Evolutionary conservation across 2,888 invertebrate genomes (phyloP).

Genomic region (Limenitis camilla): DNA sequence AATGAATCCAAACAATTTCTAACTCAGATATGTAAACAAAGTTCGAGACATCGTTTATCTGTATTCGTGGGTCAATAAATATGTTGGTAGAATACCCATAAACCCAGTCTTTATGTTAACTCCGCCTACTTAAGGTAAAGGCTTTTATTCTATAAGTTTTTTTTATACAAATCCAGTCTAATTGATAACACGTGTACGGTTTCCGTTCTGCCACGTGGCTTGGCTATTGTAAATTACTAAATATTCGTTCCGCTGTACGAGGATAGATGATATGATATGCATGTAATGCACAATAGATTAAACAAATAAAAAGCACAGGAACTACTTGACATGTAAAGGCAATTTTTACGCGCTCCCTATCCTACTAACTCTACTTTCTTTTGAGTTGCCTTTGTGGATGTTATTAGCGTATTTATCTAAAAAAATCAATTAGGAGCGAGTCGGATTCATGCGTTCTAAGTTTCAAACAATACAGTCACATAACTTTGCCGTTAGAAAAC

Average conservation of each 20-base stretch:
- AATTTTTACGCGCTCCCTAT: conserved; percentile 32
- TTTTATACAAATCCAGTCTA: conserved; percentile 52
- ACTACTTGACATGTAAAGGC: conserved; percentile 46
- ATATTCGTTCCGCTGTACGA: conserved; percentile 54
- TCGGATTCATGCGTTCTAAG: no score
- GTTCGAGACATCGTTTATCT: background rate
- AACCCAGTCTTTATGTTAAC: conserved; percentile 27
- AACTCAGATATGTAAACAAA: no score
- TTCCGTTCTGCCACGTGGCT: conserved; percentile 67
- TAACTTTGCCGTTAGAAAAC: no score
- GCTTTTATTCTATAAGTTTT: conserved; percentile 43
- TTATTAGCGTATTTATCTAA: conserved; percentile 5
- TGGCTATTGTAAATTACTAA: conserved; percentile 50
- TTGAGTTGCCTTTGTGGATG: background rate
- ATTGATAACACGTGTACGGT: conserved; percentile 69
- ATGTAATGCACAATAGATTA: conserved; percentile 31
- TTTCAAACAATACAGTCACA: no score
- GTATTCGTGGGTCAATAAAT: conserved; percentile 2
- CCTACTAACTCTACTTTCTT: background rate
- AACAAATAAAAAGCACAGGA: conserved; percentile 41
- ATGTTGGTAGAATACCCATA: conserved; percentile 3
- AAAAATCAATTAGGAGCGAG: no score
- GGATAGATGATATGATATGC: conserved; percentile 39
- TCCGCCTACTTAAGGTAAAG: conserved; percentile 46
- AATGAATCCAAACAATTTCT: no score